Conservation (phyloP, 2,797 vertebrate species). For the Avahi laniger region DNA sequence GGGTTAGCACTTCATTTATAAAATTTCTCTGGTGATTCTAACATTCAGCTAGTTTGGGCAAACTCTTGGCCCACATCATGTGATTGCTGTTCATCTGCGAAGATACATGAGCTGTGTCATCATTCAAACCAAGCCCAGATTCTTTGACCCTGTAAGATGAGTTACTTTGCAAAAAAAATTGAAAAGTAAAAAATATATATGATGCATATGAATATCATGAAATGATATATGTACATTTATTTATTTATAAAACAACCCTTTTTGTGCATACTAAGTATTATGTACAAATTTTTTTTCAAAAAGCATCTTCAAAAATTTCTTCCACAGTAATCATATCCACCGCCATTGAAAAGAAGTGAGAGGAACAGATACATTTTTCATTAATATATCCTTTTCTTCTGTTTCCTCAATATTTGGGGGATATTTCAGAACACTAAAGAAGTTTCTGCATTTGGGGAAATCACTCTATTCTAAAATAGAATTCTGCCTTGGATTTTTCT, state of each 20-base stretch:
- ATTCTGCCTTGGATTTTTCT: not conserved
- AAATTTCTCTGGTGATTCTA: not conserved
- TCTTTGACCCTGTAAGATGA: not conserved
- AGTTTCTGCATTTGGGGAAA: not conserved
- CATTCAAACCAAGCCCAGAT: not conserved
- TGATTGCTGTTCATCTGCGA: not conserved
- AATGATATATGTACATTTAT: not conserved
- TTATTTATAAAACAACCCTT: not conserved
- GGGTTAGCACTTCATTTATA: not conserved
- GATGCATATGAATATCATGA: not conserved
- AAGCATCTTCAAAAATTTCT: not conserved
- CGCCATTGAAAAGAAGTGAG: not conserved
- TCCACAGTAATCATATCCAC: not conserved
- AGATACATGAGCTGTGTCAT: not conserved
- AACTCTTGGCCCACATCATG: rapidly evolving
- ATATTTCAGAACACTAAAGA: not conserved
- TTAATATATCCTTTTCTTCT: not conserved
- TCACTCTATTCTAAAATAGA: not conserved
- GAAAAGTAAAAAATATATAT: not conserved
- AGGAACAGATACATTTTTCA: not conserved
- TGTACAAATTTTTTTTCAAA: not conserved
- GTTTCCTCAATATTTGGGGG: not conserved
- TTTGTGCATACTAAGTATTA: not conserved
- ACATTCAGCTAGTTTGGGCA: not conserved
- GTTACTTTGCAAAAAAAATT: not conserved